A percentile compares a stretch with the other conserved stretches of the same genome.
Evolutionary conservation across 2,797 vertebrate genomes (phyloP).

Genomic region (Knipowitschia caucasica): DNA sequence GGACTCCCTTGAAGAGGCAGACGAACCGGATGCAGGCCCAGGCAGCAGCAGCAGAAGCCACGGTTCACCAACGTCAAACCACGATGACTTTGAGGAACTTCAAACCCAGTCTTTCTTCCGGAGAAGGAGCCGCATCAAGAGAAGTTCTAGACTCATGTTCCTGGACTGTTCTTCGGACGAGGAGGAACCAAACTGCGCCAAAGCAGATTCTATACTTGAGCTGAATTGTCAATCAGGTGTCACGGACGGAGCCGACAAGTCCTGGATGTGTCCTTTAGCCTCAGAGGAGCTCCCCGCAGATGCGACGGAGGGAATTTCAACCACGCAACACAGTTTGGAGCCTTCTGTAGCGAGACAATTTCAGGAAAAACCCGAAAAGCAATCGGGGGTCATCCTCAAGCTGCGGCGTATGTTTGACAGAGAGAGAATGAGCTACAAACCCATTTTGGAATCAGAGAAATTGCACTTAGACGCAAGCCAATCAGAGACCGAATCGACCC

Average conservation of each 20-base stretch:
- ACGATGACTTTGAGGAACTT: constrained; percentile 15
- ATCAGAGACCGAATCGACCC: background rate
- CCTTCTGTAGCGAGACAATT: constrained; percentile 12
- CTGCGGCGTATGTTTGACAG: constrained; percentile 64
- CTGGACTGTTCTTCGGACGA: constrained; percentile 56
- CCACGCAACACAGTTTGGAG: background rate
- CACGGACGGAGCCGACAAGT: constrained; percentile 16
- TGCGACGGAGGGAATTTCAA: constrained; percentile 35
- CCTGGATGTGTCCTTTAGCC: constrained; percentile 63
- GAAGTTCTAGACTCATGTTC: constrained; percentile 57
- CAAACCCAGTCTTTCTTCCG: constrained; percentile 23
- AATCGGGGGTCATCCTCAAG: constrained; percentile 72
- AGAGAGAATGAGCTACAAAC: constrained; percentile 50
- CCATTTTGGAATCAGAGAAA: constrained; percentile 36
- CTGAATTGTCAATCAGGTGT: constrained; percentile 14
- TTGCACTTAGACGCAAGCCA: constrained; percentile 13
- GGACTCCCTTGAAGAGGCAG: constrained; percentile 32
- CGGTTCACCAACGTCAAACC: background rate
- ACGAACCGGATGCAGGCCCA: constrained; percentile 37
- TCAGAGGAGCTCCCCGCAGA: constrained; percentile 55
- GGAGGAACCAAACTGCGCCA: constrained; percentile 25
- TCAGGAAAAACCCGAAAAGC: constrained; percentile 34
- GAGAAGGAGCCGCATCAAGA: constrained; percentile 62
- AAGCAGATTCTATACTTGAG: constrained; percentile 14
- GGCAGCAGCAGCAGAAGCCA: constrained; percentile 12